Evolutionary conservation across 2,888 invertebrate genomes (phyloP).

Genomic region (Caprella mutica): DNA sequence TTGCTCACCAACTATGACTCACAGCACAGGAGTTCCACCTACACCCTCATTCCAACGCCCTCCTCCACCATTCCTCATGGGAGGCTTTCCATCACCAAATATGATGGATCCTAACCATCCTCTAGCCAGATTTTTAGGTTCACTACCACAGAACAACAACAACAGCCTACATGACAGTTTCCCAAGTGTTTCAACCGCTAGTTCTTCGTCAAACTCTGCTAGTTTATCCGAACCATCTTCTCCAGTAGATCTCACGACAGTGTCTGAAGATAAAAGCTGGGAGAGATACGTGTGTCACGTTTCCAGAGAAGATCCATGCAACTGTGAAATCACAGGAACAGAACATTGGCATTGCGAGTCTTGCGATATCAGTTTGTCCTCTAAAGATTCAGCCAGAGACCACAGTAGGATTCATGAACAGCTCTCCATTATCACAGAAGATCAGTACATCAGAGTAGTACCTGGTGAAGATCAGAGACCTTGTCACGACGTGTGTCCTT

Average conservation of each 20-base stretch:
- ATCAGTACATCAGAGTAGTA: slow-evolving; percentile 55
- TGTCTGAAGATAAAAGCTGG: slow-evolving; percentile 36
- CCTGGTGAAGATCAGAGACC: slow-evolving; percentile 49
- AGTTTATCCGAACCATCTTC: slow-evolving; percentile 30
- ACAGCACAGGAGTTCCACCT: slow-evolving; percentile 11
- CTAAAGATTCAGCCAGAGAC: slow-evolving; percentile 59
- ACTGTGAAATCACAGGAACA: slow-evolving; percentile 53
- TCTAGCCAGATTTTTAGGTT: slow-evolving; percentile 24
- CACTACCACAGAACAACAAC: slow-evolving; percentile 19
- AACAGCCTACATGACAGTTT: slow-evolving; percentile 24
- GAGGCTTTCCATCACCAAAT: slow-evolving; percentile 32
- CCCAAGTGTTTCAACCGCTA: slow-evolving; percentile 26
- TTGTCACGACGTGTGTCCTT: slow-evolving; percentile 52
- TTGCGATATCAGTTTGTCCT: slow-evolving; percentile 57
- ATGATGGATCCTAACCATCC: slow-evolving; percentile 30
- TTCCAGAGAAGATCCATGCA: slow-evolving; percentile 26
- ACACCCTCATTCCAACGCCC: slow-evolving; percentile 14
- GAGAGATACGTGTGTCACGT: slow-evolving; percentile 40
- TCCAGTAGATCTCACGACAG: slow-evolving; percentile 26
- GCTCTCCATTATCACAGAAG: slow-evolving; percentile 72
- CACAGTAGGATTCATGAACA: slow-evolving; percentile 77
- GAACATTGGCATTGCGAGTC: slow-evolving; percentile 81
- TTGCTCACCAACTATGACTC: slow-evolving; percentile 18
- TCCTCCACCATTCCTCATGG: slow-evolving; percentile 29
- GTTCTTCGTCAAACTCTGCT: slow-evolving; percentile 21